Conservation (phyloP, 2,888 invertebrate species). For the Agrilus mali region DNA sequence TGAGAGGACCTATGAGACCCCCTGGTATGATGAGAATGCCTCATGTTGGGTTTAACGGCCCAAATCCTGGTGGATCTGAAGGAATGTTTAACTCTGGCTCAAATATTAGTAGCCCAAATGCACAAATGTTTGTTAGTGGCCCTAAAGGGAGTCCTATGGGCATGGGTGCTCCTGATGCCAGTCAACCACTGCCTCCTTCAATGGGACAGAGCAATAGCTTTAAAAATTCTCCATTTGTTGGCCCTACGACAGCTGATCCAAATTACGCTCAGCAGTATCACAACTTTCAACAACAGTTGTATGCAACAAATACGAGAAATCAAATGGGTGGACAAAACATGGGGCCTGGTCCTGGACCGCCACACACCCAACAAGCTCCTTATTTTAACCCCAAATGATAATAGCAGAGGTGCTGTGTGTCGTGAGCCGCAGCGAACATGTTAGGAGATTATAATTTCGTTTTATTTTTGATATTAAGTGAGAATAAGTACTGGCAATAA, state of each 20-base stretch:
- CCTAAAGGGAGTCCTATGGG: slow-evolving; percentile 46
- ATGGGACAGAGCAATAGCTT: slow-evolving; percentile 63
- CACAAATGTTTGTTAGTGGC: slow-evolving; percentile 46
- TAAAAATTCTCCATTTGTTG: slow-evolving; percentile 70
- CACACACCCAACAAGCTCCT: slow-evolving; percentile 34
- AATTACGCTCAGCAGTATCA: slow-evolving; percentile 92
- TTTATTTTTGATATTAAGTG: slow-evolving; percentile 36
- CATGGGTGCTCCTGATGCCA: slow-evolving; percentile 44
- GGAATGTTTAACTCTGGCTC: slow-evolving; percentile 30
- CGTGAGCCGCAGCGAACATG: slow-evolving; percentile 12
- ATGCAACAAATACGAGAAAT: slow-evolving; percentile 71
- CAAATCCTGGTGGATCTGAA: slow-evolving; percentile 27
- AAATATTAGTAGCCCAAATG: slow-evolving; percentile 34
- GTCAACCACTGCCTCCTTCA: slow-evolving; percentile 64
- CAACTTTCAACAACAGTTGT: slow-evolving; percentile 89
- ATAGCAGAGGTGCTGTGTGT: slow-evolving; percentile 32
- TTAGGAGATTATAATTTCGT: slow-evolving; percentile 21
- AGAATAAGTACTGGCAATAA: slow-evolving; percentile 34
- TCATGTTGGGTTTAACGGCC: slow-evolving; percentile 32
- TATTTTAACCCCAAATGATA: slow-evolving; percentile 35
- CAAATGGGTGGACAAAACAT: slow-evolving; percentile 37
- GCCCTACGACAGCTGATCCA: slow-evolving; percentile 76
- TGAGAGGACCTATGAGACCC: slow-evolving; percentile 33
- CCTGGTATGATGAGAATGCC: slow-evolving; percentile 33
- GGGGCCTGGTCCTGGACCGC: slow-evolving; percentile 38